Percentiles rank a stretch among this genome's conserved stretches.
phyloP scores from a whole-genome alignment of 2,113 vertebrate genomes.

The Setophaga petechia region DNA sequence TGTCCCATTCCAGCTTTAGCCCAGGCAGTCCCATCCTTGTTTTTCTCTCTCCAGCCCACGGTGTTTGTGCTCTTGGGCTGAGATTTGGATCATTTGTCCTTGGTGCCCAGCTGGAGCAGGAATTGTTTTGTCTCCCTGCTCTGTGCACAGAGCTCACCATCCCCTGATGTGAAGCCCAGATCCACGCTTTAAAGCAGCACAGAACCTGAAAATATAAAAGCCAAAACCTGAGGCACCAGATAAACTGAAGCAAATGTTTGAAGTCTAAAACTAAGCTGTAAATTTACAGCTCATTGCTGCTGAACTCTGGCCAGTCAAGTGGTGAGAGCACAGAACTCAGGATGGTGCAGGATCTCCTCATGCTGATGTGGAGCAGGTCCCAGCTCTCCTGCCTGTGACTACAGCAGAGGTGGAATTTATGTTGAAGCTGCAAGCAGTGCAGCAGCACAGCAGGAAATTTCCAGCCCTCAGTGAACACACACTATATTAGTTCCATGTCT shows the following conservation, averaged over 20 bases:
- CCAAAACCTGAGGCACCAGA: background rate
- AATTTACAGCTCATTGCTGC: background rate
- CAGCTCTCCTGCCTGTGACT: background rate
- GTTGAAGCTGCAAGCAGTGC: background rate
- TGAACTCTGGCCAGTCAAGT: background rate
- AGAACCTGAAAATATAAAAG: background rate
- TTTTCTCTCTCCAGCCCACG: background rate
- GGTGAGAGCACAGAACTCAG: background rate
- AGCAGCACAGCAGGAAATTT: background rate
- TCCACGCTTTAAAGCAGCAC: background rate
- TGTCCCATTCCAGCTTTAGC: background rate
- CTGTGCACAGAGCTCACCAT: background rate
- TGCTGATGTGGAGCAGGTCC: background rate
- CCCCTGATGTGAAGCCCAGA: rapidly evolving
- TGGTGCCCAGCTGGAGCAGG: background rate
- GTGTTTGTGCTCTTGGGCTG: background rate
- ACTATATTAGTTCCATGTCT: background rate
- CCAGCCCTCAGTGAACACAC: background rate
- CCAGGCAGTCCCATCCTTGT: background rate
- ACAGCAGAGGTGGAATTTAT: background rate
- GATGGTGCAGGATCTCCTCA: background rate
- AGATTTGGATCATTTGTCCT: background rate
- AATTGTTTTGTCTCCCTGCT: background rate
- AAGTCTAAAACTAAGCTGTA: background rate
- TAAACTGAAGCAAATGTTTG: background rate